Evolutionary conservation across 1,140 invertebrate species (phyloP), one percentile per base, ranked within the genome.

Genomic region (Brachionus koreanus): DNA sequence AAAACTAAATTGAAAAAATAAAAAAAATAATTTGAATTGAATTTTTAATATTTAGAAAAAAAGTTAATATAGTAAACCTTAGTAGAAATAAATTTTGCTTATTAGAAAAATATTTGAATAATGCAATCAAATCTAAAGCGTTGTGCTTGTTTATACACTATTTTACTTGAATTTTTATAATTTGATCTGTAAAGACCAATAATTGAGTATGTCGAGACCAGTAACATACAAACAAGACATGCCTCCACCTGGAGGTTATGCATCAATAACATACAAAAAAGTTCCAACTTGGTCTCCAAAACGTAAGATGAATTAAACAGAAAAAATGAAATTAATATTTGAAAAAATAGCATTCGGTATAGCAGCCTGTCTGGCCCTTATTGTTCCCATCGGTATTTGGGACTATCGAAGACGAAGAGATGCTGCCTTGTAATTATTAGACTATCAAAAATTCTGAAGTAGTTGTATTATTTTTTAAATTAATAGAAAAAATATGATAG

Each of bases 401-500:
- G 76, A 79, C 29, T 79, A 79, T 49, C 16, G 16, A 23, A 79
- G 76, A 79, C 33, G 76, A 12, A 57, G 25, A 35, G 25, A 23
- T n/a, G 16, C 16, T 10, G 35, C 33, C 10, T 12, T 79, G 76
- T 79, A 79, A 61, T 10, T 61, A 23, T 23, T 33, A n/a, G 9
- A 2, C 19, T 10, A 2, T 12, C 12, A 10, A 43, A n/a, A n/a
- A 25, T 43, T 35, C 13, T 52, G 13, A 12, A 5, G n/a, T 42
- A 52, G 1, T 52, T 61, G 10, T 3, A 57, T n/a, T 16, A 5
- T 35, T 75, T 42, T 29, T n/a, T n/a, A 43, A 19, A 19, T 52
- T 37, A 6, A 23, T 23, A 79, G 76, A 43, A 79, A 79, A 35
- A 57, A 42, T 42, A 37, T 61, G 49, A 79, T 94, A 74, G 94